A percentile compares a stretch with the other conserved stretches of the same genome.
These are phyloP conservation scores for Sphaerophoria taeniata DNA, from an alignment of 2,888 invertebrate genomes.

Conservation along the genomic window DNA sequence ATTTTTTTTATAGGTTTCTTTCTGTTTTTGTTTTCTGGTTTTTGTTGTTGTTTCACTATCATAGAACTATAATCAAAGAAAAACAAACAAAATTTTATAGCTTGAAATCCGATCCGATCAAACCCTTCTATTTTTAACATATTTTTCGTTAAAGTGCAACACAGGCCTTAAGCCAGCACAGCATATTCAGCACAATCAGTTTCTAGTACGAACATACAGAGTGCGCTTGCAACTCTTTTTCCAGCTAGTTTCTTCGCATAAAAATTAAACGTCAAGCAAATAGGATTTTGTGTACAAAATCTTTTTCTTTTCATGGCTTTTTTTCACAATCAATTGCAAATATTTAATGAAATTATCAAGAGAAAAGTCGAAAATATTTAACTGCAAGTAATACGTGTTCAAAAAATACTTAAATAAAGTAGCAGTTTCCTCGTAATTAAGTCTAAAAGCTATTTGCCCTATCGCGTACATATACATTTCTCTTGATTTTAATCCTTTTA, in stretches of 20 bases:
- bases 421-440: background rate
- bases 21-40: too few species aligned
- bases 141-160: too few species aligned
- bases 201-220: background rate
- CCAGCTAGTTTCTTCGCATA: background rate
- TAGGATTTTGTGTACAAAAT: conserved; percentile 64
- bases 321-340: background rate
- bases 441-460: background rate
- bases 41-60: too few species aligned
- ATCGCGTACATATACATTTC: background rate
- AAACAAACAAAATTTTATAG: too few species aligned
- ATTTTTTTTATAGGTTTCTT: too few species aligned
- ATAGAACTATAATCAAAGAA: too few species aligned
- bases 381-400: background rate
- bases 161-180: too few species aligned
- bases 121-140: too few species aligned
- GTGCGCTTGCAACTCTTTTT: background rate
- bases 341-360: background rate
- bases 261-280: conserved; percentile 58
- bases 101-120: too few species aligned
- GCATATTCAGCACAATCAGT: too few species aligned
- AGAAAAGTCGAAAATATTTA: background rate
- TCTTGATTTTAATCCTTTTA: conserved; percentile 1
- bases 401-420: background rate
- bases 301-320: conserved; percentile 38